Base-by-base conservation (phyloP, 2,113 vertebrate genomes). In the Alexandromys fortis region DNA sequence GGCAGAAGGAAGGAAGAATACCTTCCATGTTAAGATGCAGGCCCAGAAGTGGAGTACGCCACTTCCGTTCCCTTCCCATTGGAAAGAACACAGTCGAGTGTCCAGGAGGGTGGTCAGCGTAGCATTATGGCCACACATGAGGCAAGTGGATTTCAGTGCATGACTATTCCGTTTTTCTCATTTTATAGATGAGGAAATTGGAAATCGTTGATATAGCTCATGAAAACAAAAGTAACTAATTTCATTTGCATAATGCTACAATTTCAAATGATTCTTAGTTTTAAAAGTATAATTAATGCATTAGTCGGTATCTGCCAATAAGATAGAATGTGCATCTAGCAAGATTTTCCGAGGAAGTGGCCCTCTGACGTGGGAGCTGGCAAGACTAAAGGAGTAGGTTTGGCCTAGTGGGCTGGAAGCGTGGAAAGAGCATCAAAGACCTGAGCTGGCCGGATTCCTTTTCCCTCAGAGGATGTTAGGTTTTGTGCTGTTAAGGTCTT, bases 251-350 rank as follows among this genome's bases (percentile, higher is more conserved):
- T 95, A 91, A 58, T 90, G n/a, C 33, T 76, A 49, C 30, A 17
- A 89, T 89, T 96, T 94, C 26, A 91, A 92, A 92, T 81, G 24
- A 38, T 9, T 61, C 52, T 85, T 95, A 67, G 47, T 45, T n/a
- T 7, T 17, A 47, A 72, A 75, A 91, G 79, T 22, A 55, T 38
- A 17, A n/a, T 85, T 90, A 79, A 83, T 67, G 3, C 47, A 68
- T 81, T 83, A 76, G 19, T 81, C 61, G 73, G 26, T 17, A 75
- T 90, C 75, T 28, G n/a, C 55, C 85, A 75, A 76, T 87, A 86
- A 91, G 82, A 79, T 10, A 87, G 61, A 89, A 72, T 33, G 28
- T 61, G 5, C 38, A 28, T 35, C 30, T 14, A 79, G 6, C 4
- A 26, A 85, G 2, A 9, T 14, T 89, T 89, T 90, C 72, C 49